phyloP scores from a whole-genome alignment of 2,888 invertebrate genomes.

The Plagiodera versicolora region DNA sequence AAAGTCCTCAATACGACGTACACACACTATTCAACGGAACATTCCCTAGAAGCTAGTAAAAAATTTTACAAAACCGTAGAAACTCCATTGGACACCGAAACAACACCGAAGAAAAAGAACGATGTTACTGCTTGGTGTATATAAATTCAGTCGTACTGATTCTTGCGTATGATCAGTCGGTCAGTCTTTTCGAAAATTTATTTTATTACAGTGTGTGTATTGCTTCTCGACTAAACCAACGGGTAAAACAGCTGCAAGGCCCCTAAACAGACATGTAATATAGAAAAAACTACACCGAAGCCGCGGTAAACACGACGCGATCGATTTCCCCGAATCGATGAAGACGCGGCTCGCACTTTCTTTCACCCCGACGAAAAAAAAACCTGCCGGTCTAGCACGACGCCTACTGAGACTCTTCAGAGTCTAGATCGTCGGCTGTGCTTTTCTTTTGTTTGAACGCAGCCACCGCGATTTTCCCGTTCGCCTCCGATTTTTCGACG shows the following conservation, averaged over 20 bases:
- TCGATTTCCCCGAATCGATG: too few relatives aligned
- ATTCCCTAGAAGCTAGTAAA: constrained; percentile 27
- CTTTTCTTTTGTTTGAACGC: too few relatives aligned
- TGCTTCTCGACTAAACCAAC: constrained; percentile 34
- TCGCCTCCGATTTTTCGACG: too few relatives aligned
- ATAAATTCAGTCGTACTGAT: constrained; percentile 45
- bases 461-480: too few relatives aligned
- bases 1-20: background rate
- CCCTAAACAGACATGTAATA: constrained; percentile 25
- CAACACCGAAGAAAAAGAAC: constrained; percentile 27
- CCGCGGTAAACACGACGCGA: constrained; percentile 28
- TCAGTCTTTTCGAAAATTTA: constrained; percentile 49
- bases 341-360: too few relatives aligned
- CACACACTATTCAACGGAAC: background rate
- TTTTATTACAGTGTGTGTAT: constrained; percentile 40
- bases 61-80: constrained; percentile 44
- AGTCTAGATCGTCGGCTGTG: too few relatives aligned
- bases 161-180: constrained; percentile 40
- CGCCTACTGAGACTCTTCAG: too few relatives aligned
- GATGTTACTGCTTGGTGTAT: constrained; percentile 39
- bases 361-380: too few relatives aligned
- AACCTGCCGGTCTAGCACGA: too few relatives aligned
- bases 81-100: constrained; percentile 40
- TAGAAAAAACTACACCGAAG: constrained; percentile 35
- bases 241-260: constrained; percentile 29